Conservation (phyloP, 2,113 vertebrate genomes). For the Forbesichthys papilliferus region DNA sequence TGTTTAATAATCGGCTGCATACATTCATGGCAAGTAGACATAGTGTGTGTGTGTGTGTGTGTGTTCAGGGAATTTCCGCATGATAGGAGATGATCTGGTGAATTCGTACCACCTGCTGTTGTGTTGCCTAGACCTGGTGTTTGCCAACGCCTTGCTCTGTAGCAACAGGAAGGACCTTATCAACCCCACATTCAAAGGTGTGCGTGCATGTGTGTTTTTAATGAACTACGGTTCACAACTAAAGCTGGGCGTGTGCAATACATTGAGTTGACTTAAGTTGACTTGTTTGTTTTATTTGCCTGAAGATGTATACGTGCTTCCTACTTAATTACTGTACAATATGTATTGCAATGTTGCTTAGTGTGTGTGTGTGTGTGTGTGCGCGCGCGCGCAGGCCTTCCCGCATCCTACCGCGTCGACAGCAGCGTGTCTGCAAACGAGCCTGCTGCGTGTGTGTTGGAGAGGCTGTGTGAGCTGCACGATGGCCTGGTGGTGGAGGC, state of each 20-base stretch:
- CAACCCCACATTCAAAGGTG: slow-evolving; percentile 91
- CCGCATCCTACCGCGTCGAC: slow-evolving; percentile 62
- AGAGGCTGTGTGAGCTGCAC: slow-evolving; percentile 87
- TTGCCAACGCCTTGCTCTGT: slow-evolving; percentile 88
- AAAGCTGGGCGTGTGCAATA: background rate
- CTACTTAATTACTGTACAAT: background rate
- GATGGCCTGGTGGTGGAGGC: slow-evolving; percentile 93
- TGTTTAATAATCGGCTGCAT: too few relatives aligned
- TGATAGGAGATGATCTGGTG: slow-evolving; percentile 98
- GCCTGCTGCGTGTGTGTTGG: slow-evolving; percentile 85
- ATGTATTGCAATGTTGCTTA: background rate
- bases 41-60: slow-evolving; percentile 6
- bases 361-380: background rate
- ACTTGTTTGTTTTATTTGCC: too few relatives aligned
- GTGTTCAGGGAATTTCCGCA: slow-evolving; percentile 91
- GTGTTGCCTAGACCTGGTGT: slow-evolving; percentile 96
- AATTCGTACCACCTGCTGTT: slow-evolving; percentile 98
- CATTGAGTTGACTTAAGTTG: background rate
- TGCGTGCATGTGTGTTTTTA: background rate
- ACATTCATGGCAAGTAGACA: too few relatives aligned
- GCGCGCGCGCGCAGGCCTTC: slow-evolving; percentile 75
- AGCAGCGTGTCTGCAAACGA: slow-evolving; percentile 65
- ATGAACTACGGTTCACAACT: background rate
- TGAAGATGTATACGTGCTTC: too few relatives aligned
- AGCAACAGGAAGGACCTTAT: slow-evolving; percentile 88